These are phyloP conservation scores for Acipenser ruthenus DNA, from an alignment of 2,797 vertebrate species.

Conservation along the genomic window DNA sequence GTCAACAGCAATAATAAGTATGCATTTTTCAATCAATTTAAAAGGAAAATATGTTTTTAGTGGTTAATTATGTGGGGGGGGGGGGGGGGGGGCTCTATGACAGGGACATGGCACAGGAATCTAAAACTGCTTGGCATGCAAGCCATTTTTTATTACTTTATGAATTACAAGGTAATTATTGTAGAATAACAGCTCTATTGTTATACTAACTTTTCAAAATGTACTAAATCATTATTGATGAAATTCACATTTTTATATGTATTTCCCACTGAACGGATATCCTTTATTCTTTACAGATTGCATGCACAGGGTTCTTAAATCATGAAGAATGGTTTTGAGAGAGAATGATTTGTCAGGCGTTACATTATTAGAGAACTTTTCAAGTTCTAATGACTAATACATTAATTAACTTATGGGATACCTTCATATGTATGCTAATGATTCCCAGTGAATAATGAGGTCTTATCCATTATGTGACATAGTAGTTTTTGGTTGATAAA, in stretches of 20 bases:
- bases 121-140: too few relatives aligned
- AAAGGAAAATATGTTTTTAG: too few relatives aligned
- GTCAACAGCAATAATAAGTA: too few relatives aligned
- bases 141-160: too few relatives aligned
- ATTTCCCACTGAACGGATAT: conserved; percentile 2
- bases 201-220: neutral
- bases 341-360: conserved; percentile 13
- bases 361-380: conserved; percentile 14
- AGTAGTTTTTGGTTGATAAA: conserved; percentile 7
- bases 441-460: conserved; percentile 16
- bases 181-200: neutral
- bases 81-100: too few relatives aligned
- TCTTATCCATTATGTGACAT: conserved; percentile 11
- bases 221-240: neutral
- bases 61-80: too few relatives aligned
- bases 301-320: neutral
- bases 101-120: too few relatives aligned
- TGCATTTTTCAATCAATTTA: too few relatives aligned
- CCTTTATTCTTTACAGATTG: neutral
- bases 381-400: conserved; percentile 17
- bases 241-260: neutral
- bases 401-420: conserved; percentile 20
- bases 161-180: neutral
- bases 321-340: conserved; percentile 10
- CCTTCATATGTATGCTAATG: conserved; percentile 17